Base-by-base conservation (phyloP, 1,140 invertebrate species). In the Centruroides vittatus region DNA sequence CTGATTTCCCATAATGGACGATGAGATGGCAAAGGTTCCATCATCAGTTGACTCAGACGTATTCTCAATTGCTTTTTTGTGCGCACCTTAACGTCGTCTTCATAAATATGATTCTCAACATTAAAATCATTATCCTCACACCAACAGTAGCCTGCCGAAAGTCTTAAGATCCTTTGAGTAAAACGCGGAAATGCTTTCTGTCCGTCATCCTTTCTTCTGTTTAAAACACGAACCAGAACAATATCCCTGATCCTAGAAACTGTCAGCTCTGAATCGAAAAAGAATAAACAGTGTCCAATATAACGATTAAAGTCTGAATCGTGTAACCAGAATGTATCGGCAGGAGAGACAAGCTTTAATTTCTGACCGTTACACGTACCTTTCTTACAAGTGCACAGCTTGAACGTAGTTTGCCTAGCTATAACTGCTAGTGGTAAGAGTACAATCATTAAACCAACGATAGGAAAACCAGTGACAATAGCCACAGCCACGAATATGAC, bases 1-100 rank as follows among this genome's bases (percentile, higher is more conserved):
- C 68, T 57, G 7, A 82, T 71, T 65, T 82, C 79, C 81, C 81
- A 82, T 3, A 80, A 70, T 0, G 80, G 78, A 58, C 74, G 72
- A 8, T 75, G 70, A 11, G 67, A 55, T 0, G 73, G 65, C 35
- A 82, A 64, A 3, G 73, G 72, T 55, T 76, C 70, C 0, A 67
- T 70, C 36, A 80, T 69, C 46, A 80, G 70, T 5, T 68, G 63
- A 7, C 72, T 72, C 3, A 81, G 67, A 64, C 78, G 79, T 11
- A 73, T 68, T 66, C 76, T 71, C 10, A 79, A 67, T 47, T 76
- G 71, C 47, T 71, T 65, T 59, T 73, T 68, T 12, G 68, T 73
- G 13, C 65, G 60, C 9, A 77, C 66, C 23, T 64, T 64, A 4
- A 61, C 60, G 5, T 73, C 72, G 53, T 76, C 76, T 41, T 70